Percentiles rank a stretch among this genome's conserved stretches.
Evolutionary conservation across 2,797 vertebrate genomes (phyloP).

Genomic region (Cottoperca gobio): DNA sequence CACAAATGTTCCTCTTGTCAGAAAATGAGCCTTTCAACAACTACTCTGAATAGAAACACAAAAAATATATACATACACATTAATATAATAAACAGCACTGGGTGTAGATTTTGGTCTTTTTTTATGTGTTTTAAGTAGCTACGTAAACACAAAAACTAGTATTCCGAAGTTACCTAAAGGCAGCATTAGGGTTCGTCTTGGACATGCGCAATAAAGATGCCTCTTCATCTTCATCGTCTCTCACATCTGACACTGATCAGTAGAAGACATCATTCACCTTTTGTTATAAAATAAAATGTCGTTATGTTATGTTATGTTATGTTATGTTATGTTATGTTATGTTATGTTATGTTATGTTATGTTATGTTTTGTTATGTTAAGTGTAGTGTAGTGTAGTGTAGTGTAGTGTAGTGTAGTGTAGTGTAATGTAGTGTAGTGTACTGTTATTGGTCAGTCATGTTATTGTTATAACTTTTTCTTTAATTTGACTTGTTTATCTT

Average conservation of each 20-base stretch:
- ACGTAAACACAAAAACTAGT: fast-evolving
- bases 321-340: neutral
- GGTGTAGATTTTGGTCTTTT: fast-evolving
- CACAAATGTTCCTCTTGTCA: fast-evolving
- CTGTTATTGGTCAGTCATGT: neutral
- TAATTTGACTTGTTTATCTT: neutral
- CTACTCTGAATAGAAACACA: fast-evolving
- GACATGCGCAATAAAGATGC: slow-evolving; percentile 17
- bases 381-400: too few relatives aligned
- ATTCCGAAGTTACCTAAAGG: neutral
- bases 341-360: neutral
- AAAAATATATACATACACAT: neutral
- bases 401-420: too few relatives aligned
- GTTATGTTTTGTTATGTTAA: neutral
- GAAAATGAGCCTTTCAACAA: fast-evolving
- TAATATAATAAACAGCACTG: fast-evolving
- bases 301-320: neutral
- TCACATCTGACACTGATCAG: neutral
- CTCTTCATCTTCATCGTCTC: fast-evolving
- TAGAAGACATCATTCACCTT: neutral
- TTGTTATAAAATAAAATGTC: neutral
- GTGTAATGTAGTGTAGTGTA: too few relatives aligned
- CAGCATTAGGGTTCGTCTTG: neutral
- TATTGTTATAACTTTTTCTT: neutral
- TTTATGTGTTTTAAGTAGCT: neutral